Base-by-base conservation (phyloP, 1,140 invertebrate species). In the Euura saliciscinereae region DNA sequence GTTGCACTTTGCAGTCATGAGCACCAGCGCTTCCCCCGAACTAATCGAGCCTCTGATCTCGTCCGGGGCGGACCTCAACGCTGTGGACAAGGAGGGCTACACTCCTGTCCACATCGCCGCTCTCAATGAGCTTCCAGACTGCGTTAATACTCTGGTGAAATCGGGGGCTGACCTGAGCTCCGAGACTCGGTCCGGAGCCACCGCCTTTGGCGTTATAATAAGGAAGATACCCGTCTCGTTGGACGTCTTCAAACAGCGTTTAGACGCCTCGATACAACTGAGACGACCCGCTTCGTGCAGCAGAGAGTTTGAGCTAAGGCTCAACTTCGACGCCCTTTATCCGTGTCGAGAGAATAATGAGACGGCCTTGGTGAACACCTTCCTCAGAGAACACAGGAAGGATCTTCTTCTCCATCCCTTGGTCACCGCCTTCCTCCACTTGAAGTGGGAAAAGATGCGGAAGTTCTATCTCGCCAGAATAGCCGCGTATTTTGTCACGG, bases 71-170 rank as follows among this genome's bases (percentile, higher is more conserved):
- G 76, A 85, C 66, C 85, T 89, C 3, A 91, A 91, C 73, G 87
- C 89, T 8, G 88, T 89, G 64, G 92, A 94, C 76, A 88, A 90
- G 70, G 90, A 91, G 59, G 92, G 92, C 2, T 92, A 92, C 74
- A 92, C 92, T 2, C 90, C 93, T 0, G 81, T 94, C 11, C 93
- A 94, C 80, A 86, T 93, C 11, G 92, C 92, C 28, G 91, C 92
- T 7, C 82, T 92, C 51, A 91, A 92, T 76, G 89, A 91, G 71
- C 84, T 90, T 44, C 90, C 90, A 0, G 88, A 88, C 44, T 91
- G 90, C 72, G 91, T 91, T 2, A 89, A 92, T 75, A 86, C 90
- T 0, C 82, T 94, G 4, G 88, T 93, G 10, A 89, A 90, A 81
- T 86, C 92, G 71, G 91, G 91, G 44, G 91, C 92, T 2, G 90